These are phyloP conservation scores for Zaprionus ornatus DNA, from an alignment of 1,140 invertebrate genomes.

Conservation along the genomic window DNA sequence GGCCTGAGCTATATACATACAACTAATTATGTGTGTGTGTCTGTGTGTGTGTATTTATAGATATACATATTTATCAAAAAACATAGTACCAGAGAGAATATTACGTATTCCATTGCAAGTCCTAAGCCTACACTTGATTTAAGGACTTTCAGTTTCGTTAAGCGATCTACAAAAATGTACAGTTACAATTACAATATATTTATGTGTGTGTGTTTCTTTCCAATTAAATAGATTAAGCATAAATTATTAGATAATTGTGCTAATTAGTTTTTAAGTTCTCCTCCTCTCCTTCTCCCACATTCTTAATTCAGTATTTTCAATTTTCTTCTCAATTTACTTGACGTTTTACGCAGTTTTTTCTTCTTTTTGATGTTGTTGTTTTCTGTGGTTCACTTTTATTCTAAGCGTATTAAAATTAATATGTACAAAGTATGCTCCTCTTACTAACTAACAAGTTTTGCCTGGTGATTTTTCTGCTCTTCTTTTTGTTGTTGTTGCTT, in stretches of 20 bases:
- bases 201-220: conserved; percentile 17
- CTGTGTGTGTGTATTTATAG: background rate
- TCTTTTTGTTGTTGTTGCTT: conserved; percentile 21
- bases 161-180: conserved; percentile 64
- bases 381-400: conserved; percentile 60
- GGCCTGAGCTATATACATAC: background rate
- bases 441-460: conserved; percentile 62
- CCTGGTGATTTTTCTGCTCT: conserved; percentile 20
- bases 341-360: conserved; percentile 64
- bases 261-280: conserved; percentile 56
- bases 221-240: conserved; percentile 72
- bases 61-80: conserved; percentile 1
- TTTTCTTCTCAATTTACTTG: conserved; percentile 36
- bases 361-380: conserved; percentile 36
- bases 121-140: conserved; percentile 51
- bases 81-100: conserved; percentile 44
- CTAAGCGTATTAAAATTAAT: conserved; percentile 74
- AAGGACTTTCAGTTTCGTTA: conserved; percentile 38
- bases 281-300: conserved; percentile 13
- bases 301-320: conserved; percentile 14
- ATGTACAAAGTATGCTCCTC: conserved; percentile 65
- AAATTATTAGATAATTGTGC: conserved; percentile 80
- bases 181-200: conserved; percentile 45
- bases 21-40: background rate
- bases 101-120: conserved; percentile 69